Evolutionary conservation across 2,113 vertebrate species (phyloP), one percentile per base, ranked within the genome.

Genomic region (Syngnathus floridae): DNA sequence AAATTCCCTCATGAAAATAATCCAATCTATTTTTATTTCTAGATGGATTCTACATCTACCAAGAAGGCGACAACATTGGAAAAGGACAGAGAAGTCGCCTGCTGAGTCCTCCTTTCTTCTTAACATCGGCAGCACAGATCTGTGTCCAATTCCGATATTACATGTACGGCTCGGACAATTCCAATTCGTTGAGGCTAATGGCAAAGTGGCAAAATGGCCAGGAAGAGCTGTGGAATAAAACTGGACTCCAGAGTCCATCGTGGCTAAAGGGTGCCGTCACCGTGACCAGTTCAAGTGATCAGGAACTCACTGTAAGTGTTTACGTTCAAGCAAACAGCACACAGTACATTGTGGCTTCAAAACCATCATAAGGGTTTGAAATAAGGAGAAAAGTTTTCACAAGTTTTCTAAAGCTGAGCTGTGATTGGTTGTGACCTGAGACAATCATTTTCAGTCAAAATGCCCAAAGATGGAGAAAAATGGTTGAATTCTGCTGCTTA

Each of bases 1-100:
- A 43, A 26, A 12, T 26, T 22, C 2, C 11, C n/a, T 62, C 0
- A 3, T 61, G 19, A 11, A n/a, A 61, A 43, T 43, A 14, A 26
- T 57, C 31, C 19, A 40, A 12, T 41, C 17, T 9, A 7, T 40
- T 40, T 38, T 49, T 31, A 35, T 31, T 49, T 26, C 14, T 68
- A 93, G 92, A 64, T 31, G 83, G 90, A 1, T 89, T 35, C 76
- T 94, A 89, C 65, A 84, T 93, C 78, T 93, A 93, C 80, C 82
- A 92, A 0, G 90, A 94, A 56, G 58, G 75, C 37, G 89, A 91
- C 78, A 91, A 91, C 31, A 72, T 90, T 11, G 5, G 75, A 2
- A 51, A 81, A 49, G 17, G 54, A 7, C 73, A 89, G 62, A 89
- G 69, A 7, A 75, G 83, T 36, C 83, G 84, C 9, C 71, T 94